Conservation (phyloP, 2,113 vertebrate genomes). For the Marmota monax region DNA sequence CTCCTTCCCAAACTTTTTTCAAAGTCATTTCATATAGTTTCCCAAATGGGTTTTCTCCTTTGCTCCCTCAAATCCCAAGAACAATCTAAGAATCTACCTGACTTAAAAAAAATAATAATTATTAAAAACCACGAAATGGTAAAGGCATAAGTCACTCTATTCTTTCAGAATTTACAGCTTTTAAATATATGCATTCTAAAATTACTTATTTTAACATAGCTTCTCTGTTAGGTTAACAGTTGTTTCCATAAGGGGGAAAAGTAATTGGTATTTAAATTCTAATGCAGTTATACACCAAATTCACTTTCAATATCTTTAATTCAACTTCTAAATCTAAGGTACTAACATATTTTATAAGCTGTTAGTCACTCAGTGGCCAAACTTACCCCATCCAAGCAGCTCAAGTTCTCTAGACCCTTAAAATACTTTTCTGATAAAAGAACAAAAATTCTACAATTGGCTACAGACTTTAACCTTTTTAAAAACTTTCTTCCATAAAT, state of each 20-base stretch:
- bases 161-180: neutral
- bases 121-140: neutral
- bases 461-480: slow-evolving; percentile 13
- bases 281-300: neutral
- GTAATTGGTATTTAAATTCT: slow-evolving; percentile 33
- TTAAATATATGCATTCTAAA: neutral
- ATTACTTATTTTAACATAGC: slow-evolving; percentile 1
- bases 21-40: neutral
- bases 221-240: slow-evolving; percentile 13
- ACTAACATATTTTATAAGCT: slow-evolving; percentile 22
- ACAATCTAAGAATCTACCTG: neutral
- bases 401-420: neutral
- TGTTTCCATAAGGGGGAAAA: slow-evolving; percentile 39
- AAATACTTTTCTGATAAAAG: slow-evolving; percentile 26
- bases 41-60: neutral
- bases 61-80: slow-evolving; percentile 4
- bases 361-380: neutral
- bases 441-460: neutral
- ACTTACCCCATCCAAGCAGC: neutral
- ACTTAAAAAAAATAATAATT: neutral
- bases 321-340: slow-evolving; percentile 46
- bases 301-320: slow-evolving; percentile 26
- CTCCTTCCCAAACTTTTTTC: neutral
- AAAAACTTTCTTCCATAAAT: neutral
- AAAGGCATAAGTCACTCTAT: slow-evolving; percentile 15